Conservation (phyloP, 2,888 invertebrate species). For the Crocallis elinguaria region DNA sequence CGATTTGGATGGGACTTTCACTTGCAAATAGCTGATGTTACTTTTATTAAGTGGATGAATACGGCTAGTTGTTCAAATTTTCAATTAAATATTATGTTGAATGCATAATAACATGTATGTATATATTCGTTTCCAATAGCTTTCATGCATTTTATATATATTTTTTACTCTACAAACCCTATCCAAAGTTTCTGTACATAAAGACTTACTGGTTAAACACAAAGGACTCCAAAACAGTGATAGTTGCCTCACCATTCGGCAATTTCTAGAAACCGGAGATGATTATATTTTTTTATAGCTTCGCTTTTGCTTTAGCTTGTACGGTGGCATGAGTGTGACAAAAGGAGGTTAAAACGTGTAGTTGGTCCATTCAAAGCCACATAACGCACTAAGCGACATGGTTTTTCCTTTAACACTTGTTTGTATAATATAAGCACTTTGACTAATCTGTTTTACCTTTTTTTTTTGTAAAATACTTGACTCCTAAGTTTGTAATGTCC, state of each 20-base stretch:
- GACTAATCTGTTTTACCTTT: slow-evolving; percentile 66
- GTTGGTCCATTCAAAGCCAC: slow-evolving; percentile 42
- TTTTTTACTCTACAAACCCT: not conserved
- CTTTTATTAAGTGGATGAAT: too few relatives aligned
- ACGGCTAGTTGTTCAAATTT: too few relatives aligned
- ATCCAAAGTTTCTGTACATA: not conserved
- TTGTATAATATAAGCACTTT: slow-evolving; percentile 71
- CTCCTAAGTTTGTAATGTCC: slow-evolving; percentile 42
- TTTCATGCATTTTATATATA: not conserved
- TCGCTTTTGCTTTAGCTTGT: slow-evolving; percentile 81
- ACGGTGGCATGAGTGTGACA: slow-evolving; percentile 66
- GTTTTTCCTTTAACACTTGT: slow-evolving; percentile 82
- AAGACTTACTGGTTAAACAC: not conserved
- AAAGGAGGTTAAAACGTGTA: slow-evolving; percentile 13
- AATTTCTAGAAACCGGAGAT: slow-evolving; percentile 32
- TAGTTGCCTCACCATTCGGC: slow-evolving; percentile 36
- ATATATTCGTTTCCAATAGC: too few relatives aligned
- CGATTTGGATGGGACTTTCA: too few relatives aligned
- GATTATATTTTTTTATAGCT: slow-evolving; percentile 54
- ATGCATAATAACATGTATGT: too few relatives aligned
- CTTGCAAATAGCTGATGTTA: too few relatives aligned
- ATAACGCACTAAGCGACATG: slow-evolving; percentile 75
- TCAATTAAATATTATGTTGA: too few relatives aligned
- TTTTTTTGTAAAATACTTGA: slow-evolving; percentile 40
- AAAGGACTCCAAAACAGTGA: slow-evolving; percentile 58